Evolutionary conservation across 2,888 invertebrate genomes (phyloP).

Genomic region (Dyspetes luteomarginatus): DNA sequence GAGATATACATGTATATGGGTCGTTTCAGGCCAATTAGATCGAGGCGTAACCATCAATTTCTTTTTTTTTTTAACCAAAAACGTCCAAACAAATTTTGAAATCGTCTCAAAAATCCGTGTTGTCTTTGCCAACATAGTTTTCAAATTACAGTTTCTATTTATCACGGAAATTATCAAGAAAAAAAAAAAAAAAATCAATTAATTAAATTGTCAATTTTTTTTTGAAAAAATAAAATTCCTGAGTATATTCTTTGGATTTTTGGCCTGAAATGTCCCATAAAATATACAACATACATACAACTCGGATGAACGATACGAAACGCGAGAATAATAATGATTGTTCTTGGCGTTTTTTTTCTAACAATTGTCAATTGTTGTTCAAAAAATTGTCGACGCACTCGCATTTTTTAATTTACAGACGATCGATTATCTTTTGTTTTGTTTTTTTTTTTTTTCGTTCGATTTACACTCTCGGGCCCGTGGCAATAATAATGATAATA

Average conservation of each 20-base stretch:
- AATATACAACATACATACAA: slow-evolving; percentile 3
- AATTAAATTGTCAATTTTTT: background rate
- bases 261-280: too few relatives aligned
- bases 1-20: background rate
- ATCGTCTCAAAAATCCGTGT: background rate
- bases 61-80: background rate
- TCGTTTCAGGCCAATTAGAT: too few relatives aligned
- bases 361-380: slow-evolving; percentile 50
- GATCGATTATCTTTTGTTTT: background rate
- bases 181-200: too few relatives aligned
- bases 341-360: slow-evolving; percentile 48
- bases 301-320: slow-evolving; percentile 28
- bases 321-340: slow-evolving; percentile 60
- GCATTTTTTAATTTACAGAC: slow-evolving; percentile 4
- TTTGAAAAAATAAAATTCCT: background rate
- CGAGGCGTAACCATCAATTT: too few relatives aligned
- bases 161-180: too few relatives aligned
- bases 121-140: too few relatives aligned
- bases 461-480: slow-evolving; percentile 12
- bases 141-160: too few relatives aligned
- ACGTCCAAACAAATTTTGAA: background rate
- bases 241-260: background rate
- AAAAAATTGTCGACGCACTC: slow-evolving; percentile 26
- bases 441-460: slow-evolving; percentile 10
- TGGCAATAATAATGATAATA: slow-evolving; percentile 35